A percentile compares a stretch with the other conserved stretches of the same genome.
Conservation (phyloP, 2,113 vertebrate genomes). For the Dicaeum eximium region DNA sequence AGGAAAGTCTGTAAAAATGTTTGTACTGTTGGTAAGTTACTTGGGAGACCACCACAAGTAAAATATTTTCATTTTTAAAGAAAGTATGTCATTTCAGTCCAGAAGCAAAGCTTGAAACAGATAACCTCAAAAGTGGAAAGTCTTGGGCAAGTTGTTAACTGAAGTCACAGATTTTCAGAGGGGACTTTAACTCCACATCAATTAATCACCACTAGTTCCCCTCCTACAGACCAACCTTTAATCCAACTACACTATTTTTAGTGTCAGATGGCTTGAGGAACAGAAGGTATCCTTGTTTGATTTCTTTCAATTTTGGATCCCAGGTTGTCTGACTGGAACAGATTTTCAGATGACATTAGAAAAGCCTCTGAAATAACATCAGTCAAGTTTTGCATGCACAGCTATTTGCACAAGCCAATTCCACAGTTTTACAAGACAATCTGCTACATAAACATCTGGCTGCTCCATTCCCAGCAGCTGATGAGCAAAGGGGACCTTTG, state of each 20-base stretch:
- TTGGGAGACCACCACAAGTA: neutral
- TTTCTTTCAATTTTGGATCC: neutral
- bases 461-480: neutral
- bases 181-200: neutral
- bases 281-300: neutral
- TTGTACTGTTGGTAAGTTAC: neutral
- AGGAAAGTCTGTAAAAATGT: neutral
- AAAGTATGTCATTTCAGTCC: neutral
- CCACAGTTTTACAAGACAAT: conserved; percentile 15
- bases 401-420: conserved; percentile 19
- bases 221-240: neutral
- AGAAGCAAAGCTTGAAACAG: conserved; percentile 10
- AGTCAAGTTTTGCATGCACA: neutral
- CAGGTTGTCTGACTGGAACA: neutral
- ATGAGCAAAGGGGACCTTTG: neutral
- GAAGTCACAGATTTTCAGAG: neutral
- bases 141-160: neutral
- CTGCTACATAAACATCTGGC: neutral
- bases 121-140: neutral
- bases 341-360: conserved; percentile 4
- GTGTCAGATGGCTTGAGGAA: neutral
- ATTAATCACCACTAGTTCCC: neutral
- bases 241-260: neutral
- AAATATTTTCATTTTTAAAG: neutral
- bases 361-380: conserved; percentile 32